These are phyloP conservation scores for Australoheros scitulus DNA, from an alignment of 2,113 vertebrate genomes.

Conservation along the genomic window DNA sequence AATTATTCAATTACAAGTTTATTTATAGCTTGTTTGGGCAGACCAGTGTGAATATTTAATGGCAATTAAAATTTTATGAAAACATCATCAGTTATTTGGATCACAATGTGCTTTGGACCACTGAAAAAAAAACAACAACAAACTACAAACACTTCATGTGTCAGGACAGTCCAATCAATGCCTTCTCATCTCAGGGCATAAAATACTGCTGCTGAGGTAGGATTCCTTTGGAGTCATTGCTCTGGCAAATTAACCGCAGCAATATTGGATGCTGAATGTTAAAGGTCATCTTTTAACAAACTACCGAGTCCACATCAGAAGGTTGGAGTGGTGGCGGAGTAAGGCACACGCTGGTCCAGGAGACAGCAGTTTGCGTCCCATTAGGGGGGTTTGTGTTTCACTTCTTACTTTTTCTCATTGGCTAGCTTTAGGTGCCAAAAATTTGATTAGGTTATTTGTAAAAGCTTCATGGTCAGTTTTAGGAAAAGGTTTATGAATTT, in stretches of 20 bases:
- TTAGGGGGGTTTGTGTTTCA: too few species aligned
- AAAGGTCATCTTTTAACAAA: too few species aligned
- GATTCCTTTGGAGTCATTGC: neutral
- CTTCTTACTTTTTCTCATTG: too few species aligned
- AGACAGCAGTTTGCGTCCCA: too few species aligned
- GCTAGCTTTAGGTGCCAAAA: neutral
- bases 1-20: neutral
- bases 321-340: too few species aligned
- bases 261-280: too few species aligned
- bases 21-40: neutral
- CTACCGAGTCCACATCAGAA: too few species aligned
- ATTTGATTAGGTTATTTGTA: neutral
- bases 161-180: neutral
- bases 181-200: neutral
- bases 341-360: too few species aligned
- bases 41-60: neutral
- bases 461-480: neutral
- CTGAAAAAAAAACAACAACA: neutral
- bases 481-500: neutral
- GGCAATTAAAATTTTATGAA: neutral
- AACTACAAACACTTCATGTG: neutral
- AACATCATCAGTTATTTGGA: neutral
- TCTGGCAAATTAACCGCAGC: too few species aligned
- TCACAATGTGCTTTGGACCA: neutral
- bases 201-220: neutral